phyloP scores from a whole-genome alignment of 2,113 vertebrate species.

The Gasterosteus aculeatus region DNA sequence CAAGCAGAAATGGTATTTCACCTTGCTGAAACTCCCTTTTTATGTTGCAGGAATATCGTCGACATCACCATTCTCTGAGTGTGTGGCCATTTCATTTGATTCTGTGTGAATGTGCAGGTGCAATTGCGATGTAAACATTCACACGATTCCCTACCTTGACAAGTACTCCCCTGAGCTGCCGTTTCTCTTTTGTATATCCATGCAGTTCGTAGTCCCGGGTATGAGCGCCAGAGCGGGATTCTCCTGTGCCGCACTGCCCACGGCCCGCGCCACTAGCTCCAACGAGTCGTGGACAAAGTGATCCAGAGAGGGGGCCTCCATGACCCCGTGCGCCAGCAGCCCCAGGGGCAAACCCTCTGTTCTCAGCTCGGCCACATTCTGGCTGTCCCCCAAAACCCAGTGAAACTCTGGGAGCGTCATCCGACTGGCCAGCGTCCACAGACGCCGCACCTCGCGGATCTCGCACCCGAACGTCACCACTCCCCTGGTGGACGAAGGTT shows the following conservation, averaged over 20 bases:
- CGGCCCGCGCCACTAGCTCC: slow-evolving; percentile 90
- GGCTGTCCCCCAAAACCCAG: slow-evolving; percentile 96
- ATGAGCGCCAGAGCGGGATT: slow-evolving; percentile 91
- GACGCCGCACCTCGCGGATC: slow-evolving; percentile 89
- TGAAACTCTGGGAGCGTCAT: slow-evolving; percentile 86
- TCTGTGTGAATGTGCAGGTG: neutral
- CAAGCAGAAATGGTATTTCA: neutral
- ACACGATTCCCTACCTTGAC: slow-evolving; percentile 85
- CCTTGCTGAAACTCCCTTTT: neutral
- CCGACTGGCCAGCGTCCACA: slow-evolving; percentile 83
- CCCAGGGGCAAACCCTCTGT: slow-evolving; percentile 93
- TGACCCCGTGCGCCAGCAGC: slow-evolving; percentile 92
- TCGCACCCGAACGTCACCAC: slow-evolving; percentile 94
- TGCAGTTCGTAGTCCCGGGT: slow-evolving; percentile 94
- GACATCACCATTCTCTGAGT: neutral
- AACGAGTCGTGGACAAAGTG: slow-evolving; percentile 94
- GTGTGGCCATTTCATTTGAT: neutral
- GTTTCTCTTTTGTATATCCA: slow-evolving; percentile 86
- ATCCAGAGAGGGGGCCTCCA: slow-evolving; percentile 87
- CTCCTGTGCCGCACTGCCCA: slow-evolving; percentile 88
- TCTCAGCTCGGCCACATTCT: slow-evolving; percentile 92
- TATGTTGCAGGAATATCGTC: neutral
- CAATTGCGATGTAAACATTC: neutral
- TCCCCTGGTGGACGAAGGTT: slow-evolving; percentile 83
- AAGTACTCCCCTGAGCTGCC: slow-evolving; percentile 93